Evolutionary conservation across 2,888 invertebrate species (phyloP).

Genomic region (Coelinius sp.): DNA sequence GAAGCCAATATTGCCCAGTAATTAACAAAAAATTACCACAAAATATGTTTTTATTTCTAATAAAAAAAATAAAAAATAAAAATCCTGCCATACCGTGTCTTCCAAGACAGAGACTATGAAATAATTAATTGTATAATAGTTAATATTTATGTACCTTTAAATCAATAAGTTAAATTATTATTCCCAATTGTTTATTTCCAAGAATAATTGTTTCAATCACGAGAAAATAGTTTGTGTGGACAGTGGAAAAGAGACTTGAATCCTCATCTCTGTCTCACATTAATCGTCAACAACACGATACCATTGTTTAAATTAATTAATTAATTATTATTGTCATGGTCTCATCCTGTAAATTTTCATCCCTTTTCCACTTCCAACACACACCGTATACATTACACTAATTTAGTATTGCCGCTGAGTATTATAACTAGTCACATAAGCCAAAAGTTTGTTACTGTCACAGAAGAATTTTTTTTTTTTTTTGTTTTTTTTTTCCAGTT

Average conservation of each 20-base stretch:
- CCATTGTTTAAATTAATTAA: background rate
- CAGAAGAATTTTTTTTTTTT: slow-evolving; percentile 60
- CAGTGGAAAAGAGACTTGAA: slow-evolving; percentile 17
- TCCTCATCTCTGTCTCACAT: background rate
- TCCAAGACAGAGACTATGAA: slow-evolving; percentile 64
- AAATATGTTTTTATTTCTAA: slow-evolving; percentile 56
- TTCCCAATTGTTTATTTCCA: slow-evolving; percentile 10
- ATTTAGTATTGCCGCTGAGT: slow-evolving; percentile 69
- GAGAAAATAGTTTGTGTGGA: slow-evolving; percentile 12
- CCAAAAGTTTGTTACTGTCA: slow-evolving; percentile 68
- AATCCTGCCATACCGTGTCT: slow-evolving; percentile 67
- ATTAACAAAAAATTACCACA: background rate
- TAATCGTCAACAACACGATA: background rate
- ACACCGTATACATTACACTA: slow-evolving; percentile 61
- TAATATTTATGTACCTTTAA: slow-evolving; percentile 59
- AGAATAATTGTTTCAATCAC: slow-evolving; percentile 23
- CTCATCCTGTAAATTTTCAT: slow-evolving; percentile 7
- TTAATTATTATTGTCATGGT: background rate
- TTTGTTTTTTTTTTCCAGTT: slow-evolving; percentile 64
- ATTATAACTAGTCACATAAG: slow-evolving; percentile 69
- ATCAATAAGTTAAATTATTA: slow-evolving; percentile 54
- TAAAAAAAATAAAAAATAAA: slow-evolving; percentile 53
- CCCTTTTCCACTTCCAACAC: slow-evolving; percentile 41
- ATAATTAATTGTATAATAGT: slow-evolving; percentile 55
- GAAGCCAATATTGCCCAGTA: background rate